These are phyloP conservation scores for Phasianus colchicus DNA, from an alignment of 2,113 vertebrate genomes.

Conservation along the genomic window DNA sequence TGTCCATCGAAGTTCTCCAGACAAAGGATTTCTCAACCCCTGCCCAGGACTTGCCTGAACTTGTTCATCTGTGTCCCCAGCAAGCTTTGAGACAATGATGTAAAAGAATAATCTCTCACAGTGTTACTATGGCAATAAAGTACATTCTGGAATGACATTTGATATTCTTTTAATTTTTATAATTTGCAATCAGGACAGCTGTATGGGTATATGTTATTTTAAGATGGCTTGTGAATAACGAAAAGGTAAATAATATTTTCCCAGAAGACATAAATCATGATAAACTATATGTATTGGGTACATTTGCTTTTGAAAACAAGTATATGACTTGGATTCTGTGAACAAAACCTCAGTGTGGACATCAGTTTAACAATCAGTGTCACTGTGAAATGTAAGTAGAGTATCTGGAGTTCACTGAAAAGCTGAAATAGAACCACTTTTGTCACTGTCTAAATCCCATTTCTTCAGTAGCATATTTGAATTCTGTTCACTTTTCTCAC, in stretches of 20 bases:
- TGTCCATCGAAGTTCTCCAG: no score
- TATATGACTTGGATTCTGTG: not conserved
- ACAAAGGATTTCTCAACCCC: no score
- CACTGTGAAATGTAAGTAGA: not conserved
- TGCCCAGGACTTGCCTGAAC: no score
- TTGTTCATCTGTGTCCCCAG: no score
- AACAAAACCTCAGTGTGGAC: not conserved
- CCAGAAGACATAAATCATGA: constrained; percentile 16
- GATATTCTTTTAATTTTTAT: constrained; percentile 71
- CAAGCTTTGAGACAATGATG: no score
- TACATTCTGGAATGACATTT: constrained; percentile 63
- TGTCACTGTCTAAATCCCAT: not conserved
- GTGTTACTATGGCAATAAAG: constrained; percentile 72
- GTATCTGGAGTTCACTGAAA: not conserved
- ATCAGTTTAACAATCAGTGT: not conserved
- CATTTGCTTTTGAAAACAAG: not conserved
- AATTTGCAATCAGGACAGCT: constrained; percentile 62
- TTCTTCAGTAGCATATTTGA: not conserved
- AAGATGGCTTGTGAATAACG: constrained; percentile 40
- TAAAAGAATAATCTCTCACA: no score
- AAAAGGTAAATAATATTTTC: constrained; percentile 22
- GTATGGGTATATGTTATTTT: constrained; percentile 38
- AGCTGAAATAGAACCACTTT: not conserved
- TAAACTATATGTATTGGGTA: not conserved
- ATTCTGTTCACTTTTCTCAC: not conserved